These are phyloP conservation scores for Drosophila subobscura DNA, from an alignment of 1,140 invertebrate species.

Conservation along the genomic window DNA sequence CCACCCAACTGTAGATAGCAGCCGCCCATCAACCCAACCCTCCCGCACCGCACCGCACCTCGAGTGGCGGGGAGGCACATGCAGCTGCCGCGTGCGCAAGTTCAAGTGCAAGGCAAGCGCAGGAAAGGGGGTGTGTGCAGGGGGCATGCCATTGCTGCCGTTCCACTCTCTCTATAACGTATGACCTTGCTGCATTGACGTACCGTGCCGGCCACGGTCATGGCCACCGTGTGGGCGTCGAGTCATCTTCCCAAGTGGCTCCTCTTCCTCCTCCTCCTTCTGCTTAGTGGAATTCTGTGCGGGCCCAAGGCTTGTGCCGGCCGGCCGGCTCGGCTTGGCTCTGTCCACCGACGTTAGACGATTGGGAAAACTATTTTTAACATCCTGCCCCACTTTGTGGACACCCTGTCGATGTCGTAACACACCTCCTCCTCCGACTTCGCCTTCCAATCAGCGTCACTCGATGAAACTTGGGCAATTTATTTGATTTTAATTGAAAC, in stretches of 20 bases:
- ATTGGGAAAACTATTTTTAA: constrained; percentile 42
- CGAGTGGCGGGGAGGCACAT: constrained; percentile 47
- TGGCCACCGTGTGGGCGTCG: constrained; percentile 41
- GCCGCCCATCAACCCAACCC: neutral
- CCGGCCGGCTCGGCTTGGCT: constrained; percentile 36
- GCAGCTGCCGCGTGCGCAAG: constrained; percentile 74
- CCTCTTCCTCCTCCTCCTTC: neutral
- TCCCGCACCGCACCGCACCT: neutral
- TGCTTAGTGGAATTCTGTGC: constrained; percentile 32
- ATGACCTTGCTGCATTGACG: constrained; percentile 58
- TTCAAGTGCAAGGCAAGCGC: constrained; percentile 69
- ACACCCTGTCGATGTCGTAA: no score
- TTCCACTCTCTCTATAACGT: constrained; percentile 4
- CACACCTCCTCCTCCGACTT: neutral
- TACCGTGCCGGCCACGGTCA: constrained; percentile 54
- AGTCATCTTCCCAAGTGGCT: neutral
- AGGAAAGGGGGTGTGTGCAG: neutral
- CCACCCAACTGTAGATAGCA: constrained; percentile 31
- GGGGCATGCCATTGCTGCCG: neutral
- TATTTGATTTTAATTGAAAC: constrained; percentile 52
- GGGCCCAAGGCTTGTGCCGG: constrained; percentile 3
- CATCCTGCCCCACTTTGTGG: no score
- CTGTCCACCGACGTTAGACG: constrained; percentile 26
- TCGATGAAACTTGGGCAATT: constrained; percentile 34
- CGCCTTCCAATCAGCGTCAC: constrained; percentile 26